These are phyloP conservation scores for Exocentrus adspersus DNA, from an alignment of 2,888 invertebrate species.

Conservation along the genomic window DNA sequence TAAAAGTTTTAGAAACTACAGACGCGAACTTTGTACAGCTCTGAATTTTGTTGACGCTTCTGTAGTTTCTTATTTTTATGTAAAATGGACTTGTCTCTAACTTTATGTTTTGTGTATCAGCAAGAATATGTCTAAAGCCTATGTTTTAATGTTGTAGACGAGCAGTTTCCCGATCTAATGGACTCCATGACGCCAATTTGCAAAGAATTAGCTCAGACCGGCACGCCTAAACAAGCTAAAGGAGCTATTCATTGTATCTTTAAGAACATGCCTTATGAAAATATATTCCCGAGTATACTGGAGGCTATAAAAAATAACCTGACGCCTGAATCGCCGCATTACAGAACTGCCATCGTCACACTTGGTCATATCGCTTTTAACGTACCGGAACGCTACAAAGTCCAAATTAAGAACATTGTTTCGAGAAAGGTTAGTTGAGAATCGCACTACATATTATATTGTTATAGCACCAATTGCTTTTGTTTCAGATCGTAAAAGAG, in stretches of 20 bases:
- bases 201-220: constrained; percentile 87
- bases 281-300: constrained; percentile 84
- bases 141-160: constrained; percentile 64
- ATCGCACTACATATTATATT: no score
- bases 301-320: constrained; percentile 82
- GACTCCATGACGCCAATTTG: constrained; percentile 86
- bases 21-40: no score
- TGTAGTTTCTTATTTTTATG: no score
- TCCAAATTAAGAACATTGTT: constrained; percentile 93
- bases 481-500: constrained; percentile 87
- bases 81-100: no score
- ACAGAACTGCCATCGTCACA: constrained; percentile 93
- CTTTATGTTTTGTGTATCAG: background rate
- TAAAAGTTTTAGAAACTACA: no score
- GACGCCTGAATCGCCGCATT: constrained; percentile 79
- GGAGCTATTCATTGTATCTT: constrained; percentile 94
- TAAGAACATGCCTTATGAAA: constrained; percentile 82
- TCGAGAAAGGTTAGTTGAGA: constrained; percentile 80
- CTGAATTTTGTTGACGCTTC: no score
- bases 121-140: background rate
- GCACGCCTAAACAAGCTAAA: constrained; percentile 95
- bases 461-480: no score
- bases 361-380: constrained; percentile 95
- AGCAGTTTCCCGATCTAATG: constrained; percentile 79
- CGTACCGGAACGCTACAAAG: constrained; percentile 88